Base-by-base conservation (phyloP, 2,797 vertebrate genomes). In the Scyliorhinus canicula region DNA sequence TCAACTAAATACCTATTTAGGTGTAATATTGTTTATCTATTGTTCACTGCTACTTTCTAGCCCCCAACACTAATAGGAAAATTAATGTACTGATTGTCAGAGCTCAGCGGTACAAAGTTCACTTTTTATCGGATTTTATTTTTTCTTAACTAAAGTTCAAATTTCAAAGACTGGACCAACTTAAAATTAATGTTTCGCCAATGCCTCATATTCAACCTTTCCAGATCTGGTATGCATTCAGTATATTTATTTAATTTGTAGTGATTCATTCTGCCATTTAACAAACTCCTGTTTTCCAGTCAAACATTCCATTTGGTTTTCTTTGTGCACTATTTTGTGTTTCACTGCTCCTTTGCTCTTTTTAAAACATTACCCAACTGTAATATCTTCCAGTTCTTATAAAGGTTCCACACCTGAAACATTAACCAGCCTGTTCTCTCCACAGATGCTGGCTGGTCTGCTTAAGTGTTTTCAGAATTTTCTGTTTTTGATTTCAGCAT, bases 161-260 rank as follows among this genome's bases (percentile, higher is more conserved):
- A 82, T 47, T 82, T 82, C 40, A 52, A 85, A 9, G 6, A 57
- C 55, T 88, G 85, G 14, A 88, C 52, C 52, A 88, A 5, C n/a
- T 88, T 60, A 88, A 57, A n/a, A 88, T 60, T 19, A 60, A 88
- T 88, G n/a, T 88, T 88, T n/a, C 28, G n/a, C 55, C 55, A n/a
- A n/a, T 19, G 31, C 19, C 84, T 31, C 11, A 31, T 16, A 55
- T 2, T 12, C 26, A 14, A 19, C 55, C 16, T 9, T 65, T 11
- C 28, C 11, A 55, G 50, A 12, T 11, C 14, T 86, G 84, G 28
- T 55, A 52, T 31, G 8, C 40, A 28, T 1, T 35, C 52, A 57
- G 85, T 88, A n/a, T 12, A 55, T n/a, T 35, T 88, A 1, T n/a
- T 57, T 88, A 88, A 57, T 21, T 21, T 79, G 21, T 79, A 44